Base-by-base conservation (phyloP, 2,797 vertebrate species). In the Mallotus villosus region DNA sequence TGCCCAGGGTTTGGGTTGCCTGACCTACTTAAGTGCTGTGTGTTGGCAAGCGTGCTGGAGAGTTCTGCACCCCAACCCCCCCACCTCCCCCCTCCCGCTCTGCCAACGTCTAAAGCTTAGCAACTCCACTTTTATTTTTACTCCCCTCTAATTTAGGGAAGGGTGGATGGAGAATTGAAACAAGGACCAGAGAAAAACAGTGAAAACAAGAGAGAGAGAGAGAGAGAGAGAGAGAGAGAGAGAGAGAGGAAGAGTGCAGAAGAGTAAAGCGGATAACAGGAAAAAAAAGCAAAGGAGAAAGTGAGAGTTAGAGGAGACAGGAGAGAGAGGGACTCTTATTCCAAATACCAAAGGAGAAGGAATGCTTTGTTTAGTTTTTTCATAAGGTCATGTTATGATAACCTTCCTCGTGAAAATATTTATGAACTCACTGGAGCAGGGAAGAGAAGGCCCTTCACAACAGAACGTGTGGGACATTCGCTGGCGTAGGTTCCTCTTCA, bases 381-480 rank as follows among this genome's bases (percentile, higher is more conserved):
- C 70, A 71, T 37, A 70, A 87, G 88, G 89, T 89, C 80, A 77
- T 90, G 86, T 88, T 91, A 68, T 89, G 84, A 89, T 91, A 92
- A 92, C 90, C 88, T 80, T 84, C 83, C 27, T 64, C 88, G 81
- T 86, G 86, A 90, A 91, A 91, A 90, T 89, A 91, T 89, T 89
- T 87, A 84, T 83, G 78, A 84, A 81, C 79, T 84, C 79, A 72
- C 81, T 25, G 72, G 86, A 85, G 74, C 76, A 62, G 78, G 65
- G 80, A 64, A 74, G 65, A 80, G 78, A 80, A 66, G 61, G 27
- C n/a, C 62, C 70, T 81, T 68, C 82, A 87, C 81, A 88, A 86
- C 71, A 80, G 78, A 83, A 72, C 65, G 12, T 22, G 77, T 76
- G 84, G 84, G 83, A 83, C 49, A 58, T 81, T 87, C 59, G 46